Conservation (phyloP, 2,113 vertebrate species). For the Synodontis membranacea region DNA sequence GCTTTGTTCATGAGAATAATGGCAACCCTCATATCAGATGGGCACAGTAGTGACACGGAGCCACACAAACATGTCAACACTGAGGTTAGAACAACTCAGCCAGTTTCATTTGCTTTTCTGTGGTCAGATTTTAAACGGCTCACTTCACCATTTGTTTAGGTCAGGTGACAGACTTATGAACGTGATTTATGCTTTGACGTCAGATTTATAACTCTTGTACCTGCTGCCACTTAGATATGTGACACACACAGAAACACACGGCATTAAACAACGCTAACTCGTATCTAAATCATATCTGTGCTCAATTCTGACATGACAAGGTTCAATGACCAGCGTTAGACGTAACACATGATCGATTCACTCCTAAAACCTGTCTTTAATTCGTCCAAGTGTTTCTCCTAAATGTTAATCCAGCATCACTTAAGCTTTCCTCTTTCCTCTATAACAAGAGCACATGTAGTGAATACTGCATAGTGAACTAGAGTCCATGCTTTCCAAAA, state of each 20-base stretch:
- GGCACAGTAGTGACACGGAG: neutral
- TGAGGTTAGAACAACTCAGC: neutral
- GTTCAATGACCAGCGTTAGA: neutral
- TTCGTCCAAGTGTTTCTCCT: neutral
- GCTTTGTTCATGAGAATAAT: neutral
- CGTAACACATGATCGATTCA: neutral
- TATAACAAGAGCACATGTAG: too few relatives aligned
- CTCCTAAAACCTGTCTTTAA: neutral
- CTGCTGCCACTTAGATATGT: neutral
- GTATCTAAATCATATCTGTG: neutral
- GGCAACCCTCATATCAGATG: slow-evolving; percentile 3
- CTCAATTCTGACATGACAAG: neutral
- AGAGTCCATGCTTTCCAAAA: neutral
- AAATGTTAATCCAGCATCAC: neutral
- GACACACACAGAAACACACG: neutral
- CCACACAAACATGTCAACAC: neutral
- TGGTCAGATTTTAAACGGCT: neutral
- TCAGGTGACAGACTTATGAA: slow-evolving; percentile 1
- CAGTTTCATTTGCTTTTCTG: neutral
- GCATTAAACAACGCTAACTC: neutral
- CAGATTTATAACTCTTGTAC: neutral
- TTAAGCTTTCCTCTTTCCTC: too few relatives aligned
- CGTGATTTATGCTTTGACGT: neutral
- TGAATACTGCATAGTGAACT: too few relatives aligned
- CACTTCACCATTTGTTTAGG: neutral